Conservation (phyloP, 1,140 invertebrate species). For the Homalodisca vitripennis region DNA sequence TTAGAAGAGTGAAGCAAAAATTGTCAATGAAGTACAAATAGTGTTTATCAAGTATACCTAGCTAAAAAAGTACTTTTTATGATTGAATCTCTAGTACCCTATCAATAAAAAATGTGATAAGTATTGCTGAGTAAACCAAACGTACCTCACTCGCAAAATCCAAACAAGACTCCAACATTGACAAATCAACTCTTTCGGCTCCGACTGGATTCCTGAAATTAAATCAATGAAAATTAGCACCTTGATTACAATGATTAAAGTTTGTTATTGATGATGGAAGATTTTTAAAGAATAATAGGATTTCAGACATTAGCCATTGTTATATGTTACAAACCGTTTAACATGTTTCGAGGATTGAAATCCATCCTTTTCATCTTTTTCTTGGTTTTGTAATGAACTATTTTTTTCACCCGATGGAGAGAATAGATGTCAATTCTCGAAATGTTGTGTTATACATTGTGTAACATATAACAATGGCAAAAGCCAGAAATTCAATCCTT, state of each 20-base stretch:
- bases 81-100: too few species aligned
- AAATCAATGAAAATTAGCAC: background rate
- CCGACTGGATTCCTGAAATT: constrained; percentile 7
- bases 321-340: background rate
- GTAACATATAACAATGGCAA: too few species aligned
- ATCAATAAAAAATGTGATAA: too few species aligned
- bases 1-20: too few species aligned
- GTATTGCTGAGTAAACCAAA: background rate
- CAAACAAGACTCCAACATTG: background rate
- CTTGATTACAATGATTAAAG: background rate
- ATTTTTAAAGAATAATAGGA: background rate
- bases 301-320: background rate
- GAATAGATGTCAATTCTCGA: too few species aligned
- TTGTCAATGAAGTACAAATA: too few species aligned
- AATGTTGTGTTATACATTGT: too few species aligned
- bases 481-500: background rate
- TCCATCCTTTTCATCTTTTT: too few species aligned
- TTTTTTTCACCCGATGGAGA: too few species aligned
- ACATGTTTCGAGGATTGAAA: too few species aligned
- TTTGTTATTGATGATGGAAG: background rate
- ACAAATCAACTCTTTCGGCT: constrained; percentile 1
- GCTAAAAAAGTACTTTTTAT: too few species aligned
- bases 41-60: too few species aligned
- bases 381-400: background rate
- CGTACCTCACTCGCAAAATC: background rate